Evolutionary conservation across 2,888 invertebrate species (phyloP).

Genomic region (Danaus chrysippus): DNA sequence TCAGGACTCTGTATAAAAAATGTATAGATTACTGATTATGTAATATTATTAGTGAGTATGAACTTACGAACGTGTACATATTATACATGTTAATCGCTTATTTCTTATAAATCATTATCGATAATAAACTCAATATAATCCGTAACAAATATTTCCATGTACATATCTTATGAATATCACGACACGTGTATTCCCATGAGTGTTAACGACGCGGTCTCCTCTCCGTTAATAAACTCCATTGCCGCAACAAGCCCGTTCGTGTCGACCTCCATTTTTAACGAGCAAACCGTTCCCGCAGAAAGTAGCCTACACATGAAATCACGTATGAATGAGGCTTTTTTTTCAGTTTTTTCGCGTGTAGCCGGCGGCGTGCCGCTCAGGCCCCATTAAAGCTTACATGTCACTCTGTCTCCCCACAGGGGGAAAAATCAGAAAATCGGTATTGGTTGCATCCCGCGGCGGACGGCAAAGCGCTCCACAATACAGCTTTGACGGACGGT

Average conservation of each 20-base stretch:
- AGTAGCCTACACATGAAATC: conserved; percentile 78
- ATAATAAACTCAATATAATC: no score
- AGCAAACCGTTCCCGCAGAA: conserved; percentile 72
- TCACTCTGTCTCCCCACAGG: conserved; percentile 59
- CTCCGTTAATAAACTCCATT: conserved; percentile 73
- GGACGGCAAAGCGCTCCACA: conserved; percentile 63
- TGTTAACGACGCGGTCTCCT: conserved; percentile 49
- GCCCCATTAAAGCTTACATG: conserved; percentile 78
- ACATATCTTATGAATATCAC: conserved; percentile 19
- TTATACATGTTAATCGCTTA: no score
- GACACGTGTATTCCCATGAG: conserved; percentile 50
- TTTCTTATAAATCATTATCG: no score
- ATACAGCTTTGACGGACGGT: conserved; percentile 77
- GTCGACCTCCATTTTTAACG: conserved; percentile 76
- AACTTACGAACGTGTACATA: no score
- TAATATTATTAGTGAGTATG: no score
- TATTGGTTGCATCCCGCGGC: conserved; percentile 70
- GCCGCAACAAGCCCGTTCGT: conserved; percentile 71
- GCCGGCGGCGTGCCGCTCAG: conserved; percentile 65
- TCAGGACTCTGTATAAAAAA: no score
- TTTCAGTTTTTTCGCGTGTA: conserved; percentile 75
- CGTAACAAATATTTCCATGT: no score
- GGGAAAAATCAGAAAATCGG: conserved; percentile 75
- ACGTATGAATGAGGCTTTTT: conserved; percentile 77
- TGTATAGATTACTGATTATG: no score